phyloP scores from a whole-genome alignment of 2,113 vertebrate genomes.

The Poecile atricapillus region DNA sequence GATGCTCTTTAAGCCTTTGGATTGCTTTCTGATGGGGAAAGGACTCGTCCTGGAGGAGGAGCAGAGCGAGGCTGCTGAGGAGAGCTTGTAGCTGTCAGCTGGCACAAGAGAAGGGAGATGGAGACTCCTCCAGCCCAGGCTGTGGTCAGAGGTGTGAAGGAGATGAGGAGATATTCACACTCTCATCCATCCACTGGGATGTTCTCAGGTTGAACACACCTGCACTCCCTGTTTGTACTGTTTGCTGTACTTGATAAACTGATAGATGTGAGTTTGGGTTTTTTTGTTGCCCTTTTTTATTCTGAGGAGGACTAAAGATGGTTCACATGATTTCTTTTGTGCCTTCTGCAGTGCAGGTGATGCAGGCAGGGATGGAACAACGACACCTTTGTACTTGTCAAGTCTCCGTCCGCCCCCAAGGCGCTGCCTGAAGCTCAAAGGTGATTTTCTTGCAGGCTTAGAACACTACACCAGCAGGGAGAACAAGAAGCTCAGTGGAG shows the following conservation, averaged over 20 bases:
- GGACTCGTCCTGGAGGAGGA: neutral
- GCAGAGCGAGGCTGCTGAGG: neutral
- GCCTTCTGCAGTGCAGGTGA: neutral
- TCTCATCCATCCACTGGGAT: neutral
- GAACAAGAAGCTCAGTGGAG: neutral
- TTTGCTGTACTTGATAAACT: neutral
- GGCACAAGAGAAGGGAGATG: neutral
- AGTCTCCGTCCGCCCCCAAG: neutral
- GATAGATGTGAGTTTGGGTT: no score
- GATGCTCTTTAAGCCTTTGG: neutral
- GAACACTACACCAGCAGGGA: neutral
- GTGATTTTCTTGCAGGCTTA: neutral
- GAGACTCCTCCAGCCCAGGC: neutral
- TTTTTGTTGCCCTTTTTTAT: neutral
- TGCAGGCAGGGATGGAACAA: neutral
- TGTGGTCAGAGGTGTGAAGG: neutral
- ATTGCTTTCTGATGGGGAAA: neutral
- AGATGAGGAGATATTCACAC: fast-evolving
- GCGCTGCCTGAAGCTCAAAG: neutral
- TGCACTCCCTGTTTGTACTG: neutral
- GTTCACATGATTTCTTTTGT: neutral
- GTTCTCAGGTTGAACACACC: neutral
- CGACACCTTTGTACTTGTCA: neutral
- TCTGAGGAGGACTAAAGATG: neutral
- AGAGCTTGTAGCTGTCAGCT: neutral